Evolutionary conservation across 2,797 vertebrate genomes (phyloP).

Genomic region (Acanthis flammea): DNA sequence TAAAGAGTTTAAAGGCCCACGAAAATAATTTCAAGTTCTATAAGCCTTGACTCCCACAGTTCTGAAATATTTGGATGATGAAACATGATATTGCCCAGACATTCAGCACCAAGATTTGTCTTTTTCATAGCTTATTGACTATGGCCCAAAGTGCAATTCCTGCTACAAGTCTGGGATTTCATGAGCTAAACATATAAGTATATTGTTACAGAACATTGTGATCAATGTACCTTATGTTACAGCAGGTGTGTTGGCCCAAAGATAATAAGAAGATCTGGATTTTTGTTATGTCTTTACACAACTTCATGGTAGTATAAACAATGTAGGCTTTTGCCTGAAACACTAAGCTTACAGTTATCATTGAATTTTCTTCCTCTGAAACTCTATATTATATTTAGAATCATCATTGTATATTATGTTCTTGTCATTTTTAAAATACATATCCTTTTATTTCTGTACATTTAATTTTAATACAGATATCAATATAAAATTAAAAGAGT

Average conservation of each 20-base stretch:
- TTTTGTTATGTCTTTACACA: background rate
- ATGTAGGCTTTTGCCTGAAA: background rate
- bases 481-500: background rate
- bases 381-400: background rate
- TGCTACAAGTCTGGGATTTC: background rate
- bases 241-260: background rate
- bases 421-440: background rate
- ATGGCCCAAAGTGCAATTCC: background rate
- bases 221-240: background rate
- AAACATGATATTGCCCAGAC: background rate
- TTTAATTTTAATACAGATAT: background rate
- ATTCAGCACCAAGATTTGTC: background rate
- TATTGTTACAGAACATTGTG: background rate
- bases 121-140: background rate
- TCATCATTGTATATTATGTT: background rate
- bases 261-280: background rate
- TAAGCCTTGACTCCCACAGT: background rate
- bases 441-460: background rate
- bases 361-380: background rate
- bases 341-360: background rate
- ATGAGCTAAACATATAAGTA: background rate
- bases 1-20: background rate
- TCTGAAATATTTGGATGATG: background rate
- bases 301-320: background rate
- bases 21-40: background rate